Evolutionary conservation across 92 coral and sea anemone species (phyloP).

Genomic region (Palythoa grandiflora): DNA sequence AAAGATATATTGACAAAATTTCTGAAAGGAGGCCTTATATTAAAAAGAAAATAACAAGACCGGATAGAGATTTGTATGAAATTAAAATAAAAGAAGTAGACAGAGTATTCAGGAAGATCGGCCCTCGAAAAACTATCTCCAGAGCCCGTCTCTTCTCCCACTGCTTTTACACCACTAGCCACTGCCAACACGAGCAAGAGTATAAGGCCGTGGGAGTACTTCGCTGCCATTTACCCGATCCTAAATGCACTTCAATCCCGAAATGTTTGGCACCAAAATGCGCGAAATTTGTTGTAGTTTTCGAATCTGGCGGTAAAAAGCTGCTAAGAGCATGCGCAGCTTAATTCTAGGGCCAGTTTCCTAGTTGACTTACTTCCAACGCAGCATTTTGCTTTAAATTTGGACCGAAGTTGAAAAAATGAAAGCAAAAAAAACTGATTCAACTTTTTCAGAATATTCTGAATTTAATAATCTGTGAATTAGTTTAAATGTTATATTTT

Average conservation of each 20-base stretch:
- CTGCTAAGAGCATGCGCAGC: slow-evolving; percentile 10
- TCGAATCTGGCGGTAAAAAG: slow-evolving; percentile 29
- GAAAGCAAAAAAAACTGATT: slow-evolving; percentile 20
- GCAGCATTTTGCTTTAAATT: neutral
- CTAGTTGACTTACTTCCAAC: neutral
- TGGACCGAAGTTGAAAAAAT: neutral
- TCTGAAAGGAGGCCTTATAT: too few relatives aligned
- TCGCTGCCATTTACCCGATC: slow-evolving; percentile 7
- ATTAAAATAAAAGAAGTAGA: too few relatives aligned
- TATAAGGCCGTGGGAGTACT: too few relatives aligned
- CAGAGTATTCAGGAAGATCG: neutral
- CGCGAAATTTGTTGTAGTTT: slow-evolving; percentile 5
- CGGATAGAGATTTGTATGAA: too few relatives aligned
- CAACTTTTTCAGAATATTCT: neutral
- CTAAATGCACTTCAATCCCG: slow-evolving; percentile 10
- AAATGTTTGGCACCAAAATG: slow-evolving; percentile 11
- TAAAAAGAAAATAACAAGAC: too few relatives aligned
- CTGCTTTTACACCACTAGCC: too few relatives aligned
- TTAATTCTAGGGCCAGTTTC: slow-evolving; percentile 19
- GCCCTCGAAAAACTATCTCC: neutral
- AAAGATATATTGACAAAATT: too few relatives aligned
- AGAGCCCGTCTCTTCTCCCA: neutral
- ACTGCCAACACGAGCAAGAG: too few relatives aligned
- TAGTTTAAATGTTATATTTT: too few relatives aligned
- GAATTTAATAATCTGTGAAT: too few relatives aligned